Evolutionary conservation across 2,888 invertebrate genomes (phyloP).

Genomic region (Tinea trinotella): DNA sequence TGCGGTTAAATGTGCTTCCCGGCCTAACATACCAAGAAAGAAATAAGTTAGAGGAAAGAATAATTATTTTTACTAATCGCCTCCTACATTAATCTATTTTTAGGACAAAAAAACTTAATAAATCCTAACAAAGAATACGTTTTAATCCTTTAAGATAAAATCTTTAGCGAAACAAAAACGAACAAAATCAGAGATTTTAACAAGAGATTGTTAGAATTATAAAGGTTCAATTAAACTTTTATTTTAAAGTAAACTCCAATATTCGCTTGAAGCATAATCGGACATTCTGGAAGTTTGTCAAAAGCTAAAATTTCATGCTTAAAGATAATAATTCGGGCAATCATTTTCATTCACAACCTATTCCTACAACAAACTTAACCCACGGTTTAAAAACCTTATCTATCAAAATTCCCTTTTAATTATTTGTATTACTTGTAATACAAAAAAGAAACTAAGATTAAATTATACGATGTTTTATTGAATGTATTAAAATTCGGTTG

Average conservation of each 20-base stretch:
- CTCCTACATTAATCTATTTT: too few relatives aligned
- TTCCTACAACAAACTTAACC: neutral
- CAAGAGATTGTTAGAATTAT: slow-evolving; percentile 13
- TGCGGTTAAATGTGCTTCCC: too few relatives aligned
- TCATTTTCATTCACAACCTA: neutral
- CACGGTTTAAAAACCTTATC: neutral
- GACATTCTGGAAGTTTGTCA: slow-evolving; percentile 13
- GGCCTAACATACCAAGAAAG: too few relatives aligned
- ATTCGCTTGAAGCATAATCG: slow-evolving; percentile 15
- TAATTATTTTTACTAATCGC: too few relatives aligned
- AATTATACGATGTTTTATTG: neutral
- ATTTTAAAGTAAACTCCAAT: slow-evolving; percentile 16
- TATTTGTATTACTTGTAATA: neutral
- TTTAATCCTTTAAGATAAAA: neutral
- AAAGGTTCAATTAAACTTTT: slow-evolving; percentile 18
- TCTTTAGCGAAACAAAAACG: neutral
- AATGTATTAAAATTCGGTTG: neutral
- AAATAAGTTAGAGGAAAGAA: too few relatives aligned
- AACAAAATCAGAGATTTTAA: slow-evolving; percentile 11
- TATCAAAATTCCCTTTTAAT: neutral
- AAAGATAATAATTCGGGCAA: slow-evolving; percentile 9
- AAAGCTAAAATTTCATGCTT: slow-evolving; percentile 13
- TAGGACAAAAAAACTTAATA: neutral
- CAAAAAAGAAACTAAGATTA: neutral
- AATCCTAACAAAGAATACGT: neutral